Percentiles rank a stretch among this genome's conserved stretches.
phyloP scores from a whole-genome alignment of 2,797 vertebrate species.

The Pteropus rufus region DNA sequence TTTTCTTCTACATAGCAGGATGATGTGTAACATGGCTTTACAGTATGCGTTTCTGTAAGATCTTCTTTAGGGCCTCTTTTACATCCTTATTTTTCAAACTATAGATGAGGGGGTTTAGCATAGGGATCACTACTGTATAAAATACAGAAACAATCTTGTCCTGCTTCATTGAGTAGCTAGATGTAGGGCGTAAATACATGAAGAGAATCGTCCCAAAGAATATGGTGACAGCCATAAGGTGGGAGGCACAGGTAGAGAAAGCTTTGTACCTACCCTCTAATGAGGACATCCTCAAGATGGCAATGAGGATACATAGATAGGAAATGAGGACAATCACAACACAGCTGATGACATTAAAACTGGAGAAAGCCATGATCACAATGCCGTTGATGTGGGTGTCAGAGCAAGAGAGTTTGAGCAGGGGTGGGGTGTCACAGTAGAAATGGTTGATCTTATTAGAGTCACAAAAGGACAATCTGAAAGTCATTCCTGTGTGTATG shows the following conservation, averaged over 20 bases:
- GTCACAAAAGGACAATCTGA: constrained; percentile 60
- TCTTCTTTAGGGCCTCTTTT: constrained; percentile 49
- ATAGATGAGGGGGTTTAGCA: constrained; percentile 68
- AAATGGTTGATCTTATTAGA: constrained; percentile 67
- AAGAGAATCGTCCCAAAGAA: constrained; percentile 71
- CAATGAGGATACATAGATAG: constrained; percentile 66
- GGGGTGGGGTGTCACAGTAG: constrained; percentile 62
- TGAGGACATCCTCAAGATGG: constrained; percentile 55
- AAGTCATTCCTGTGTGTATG: constrained; percentile 69
- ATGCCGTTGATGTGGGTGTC: constrained; percentile 50
- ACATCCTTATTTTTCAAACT: constrained; percentile 75
- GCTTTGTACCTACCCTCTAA: constrained; percentile 51
- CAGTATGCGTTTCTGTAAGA: background rate
- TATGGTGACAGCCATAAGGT: constrained; percentile 58
- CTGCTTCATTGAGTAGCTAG: constrained; percentile 70
- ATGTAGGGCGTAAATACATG: constrained; percentile 61
- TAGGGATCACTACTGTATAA: constrained; percentile 65
- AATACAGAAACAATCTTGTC: constrained; percentile 69
- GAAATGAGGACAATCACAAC: constrained; percentile 56
- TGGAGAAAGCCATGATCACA: constrained; percentile 62
- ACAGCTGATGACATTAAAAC: constrained; percentile 52
- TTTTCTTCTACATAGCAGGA: background rate
- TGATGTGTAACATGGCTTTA: background rate
- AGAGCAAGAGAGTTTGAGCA: constrained; percentile 69
- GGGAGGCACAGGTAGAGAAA: constrained; percentile 70